Evolutionary conservation across 30 jellyfish, hydroid and myxozoan genomes (phyloP), one percentile per base, ranked within the genome.

Genomic region (Aurelia aurita complex sp. Pacific): DNA sequence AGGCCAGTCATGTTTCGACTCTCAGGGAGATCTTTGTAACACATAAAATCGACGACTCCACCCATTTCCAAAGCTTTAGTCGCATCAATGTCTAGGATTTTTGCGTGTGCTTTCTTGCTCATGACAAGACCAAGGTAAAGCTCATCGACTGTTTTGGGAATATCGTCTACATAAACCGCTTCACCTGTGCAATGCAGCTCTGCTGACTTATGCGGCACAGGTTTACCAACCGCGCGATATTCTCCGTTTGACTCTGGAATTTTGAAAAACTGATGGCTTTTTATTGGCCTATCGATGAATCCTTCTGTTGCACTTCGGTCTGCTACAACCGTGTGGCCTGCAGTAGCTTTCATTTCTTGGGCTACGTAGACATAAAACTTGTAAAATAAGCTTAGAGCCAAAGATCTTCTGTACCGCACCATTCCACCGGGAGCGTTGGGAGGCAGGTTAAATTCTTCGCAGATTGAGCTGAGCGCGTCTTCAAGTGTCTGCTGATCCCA

Each of bases 351-450:
- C 43, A 66, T 11, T 4, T 59, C 19, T n/a, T 72, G 74, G 50
- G 82, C 77, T 4, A 80, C 90, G 15, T 57, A 19, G 32, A 65
- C 64, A 36, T 46, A 80, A 59, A 80, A 80, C 66, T 80, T 80
- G 77, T 38, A 67, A 13, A 79, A 64, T 6, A 79, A 35, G 81
- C 88, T 43, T 9, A 79, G 33, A 14, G 88, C 88, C 55, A 79
- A 50, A 2, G 88, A 38, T 64, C 76, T 38, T 11, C 88, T 71
- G 57, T 79, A 79, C 6, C 88, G 88, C 19, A 79, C 88, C 88
- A 79, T 79, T 34, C 78, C 79, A 64, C 88, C 88, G 15, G 88
- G 88, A 17, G 76, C 79, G 53, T 64, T 46, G 38, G 88, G 80
- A 2, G 79, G 78, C 69, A 79, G 51, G 29, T 59, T 59, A 18